phyloP scores from a whole-genome alignment of 2,113 vertebrate species.

The Xenopus tropicalis region DNA sequence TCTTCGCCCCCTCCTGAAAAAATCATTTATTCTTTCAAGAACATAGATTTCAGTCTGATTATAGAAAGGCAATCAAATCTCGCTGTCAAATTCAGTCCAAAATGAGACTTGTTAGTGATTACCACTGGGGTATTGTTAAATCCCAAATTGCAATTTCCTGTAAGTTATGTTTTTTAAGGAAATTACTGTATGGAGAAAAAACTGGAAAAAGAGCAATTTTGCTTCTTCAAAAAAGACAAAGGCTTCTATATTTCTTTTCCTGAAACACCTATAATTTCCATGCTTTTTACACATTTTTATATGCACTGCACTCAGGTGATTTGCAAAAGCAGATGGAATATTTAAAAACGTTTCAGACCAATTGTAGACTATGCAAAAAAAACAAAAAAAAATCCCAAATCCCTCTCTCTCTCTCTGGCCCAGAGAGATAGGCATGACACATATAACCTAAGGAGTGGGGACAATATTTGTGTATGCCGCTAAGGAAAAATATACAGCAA shows the following conservation, averaged over 20 bases:
- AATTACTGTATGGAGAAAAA: conserved; percentile 40
- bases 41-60: conserved; percentile 45
- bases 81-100: conserved; percentile 45
- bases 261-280: conserved; percentile 43
- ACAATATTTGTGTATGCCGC: no score
- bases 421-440: no score
- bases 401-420: no score
- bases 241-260: conserved; percentile 18
- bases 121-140: conserved; percentile 45
- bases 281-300: conserved; percentile 44
- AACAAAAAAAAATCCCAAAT: no score
- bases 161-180: conserved; percentile 42
- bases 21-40: conserved; percentile 43
- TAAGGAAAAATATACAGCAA: no score
- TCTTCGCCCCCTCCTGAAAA: conserved; percentile 33
- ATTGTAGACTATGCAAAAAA: not conserved
- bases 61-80: conserved; percentile 46
- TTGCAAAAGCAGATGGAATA: conserved; percentile 22
- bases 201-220: conserved; percentile 37
- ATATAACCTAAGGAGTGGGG: no score
- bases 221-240: conserved; percentile 45
- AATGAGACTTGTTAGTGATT: conserved; percentile 47
- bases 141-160: conserved; percentile 39
- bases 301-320: conserved; percentile 15
- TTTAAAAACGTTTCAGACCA: conserved; percentile 36